phyloP scores from a whole-genome alignment of 2,797 vertebrate genomes.

The Betta splendens region DNA sequence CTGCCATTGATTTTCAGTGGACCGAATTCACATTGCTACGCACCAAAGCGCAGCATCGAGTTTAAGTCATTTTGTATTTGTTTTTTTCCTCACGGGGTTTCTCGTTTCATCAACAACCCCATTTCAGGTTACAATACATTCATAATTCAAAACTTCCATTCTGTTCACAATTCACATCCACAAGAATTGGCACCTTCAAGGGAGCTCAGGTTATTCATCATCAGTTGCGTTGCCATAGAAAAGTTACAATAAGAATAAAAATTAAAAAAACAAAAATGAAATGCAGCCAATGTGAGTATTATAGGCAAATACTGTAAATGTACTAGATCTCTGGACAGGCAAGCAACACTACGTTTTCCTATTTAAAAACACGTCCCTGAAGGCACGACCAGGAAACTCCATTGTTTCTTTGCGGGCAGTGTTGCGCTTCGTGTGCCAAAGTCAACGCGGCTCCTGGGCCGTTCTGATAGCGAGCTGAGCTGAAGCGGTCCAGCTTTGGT shows the following conservation, averaged over 20 bases:
- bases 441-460: conserved; percentile 73
- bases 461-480: conserved; percentile 41
- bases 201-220: conserved; percentile 38
- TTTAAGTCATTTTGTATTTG: too few species aligned
- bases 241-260: conserved; percentile 1
- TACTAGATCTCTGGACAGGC: conserved; percentile 63
- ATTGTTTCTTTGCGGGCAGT: conserved; percentile 73
- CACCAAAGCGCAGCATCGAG: neutral
- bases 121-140: conserved; percentile 75
- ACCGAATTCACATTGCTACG: neutral
- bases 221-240: conserved; percentile 46
- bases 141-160: conserved; percentile 67
- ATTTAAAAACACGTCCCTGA: conserved; percentile 69
- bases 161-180: conserved; percentile 65
- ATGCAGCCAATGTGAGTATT: conserved; percentile 43
- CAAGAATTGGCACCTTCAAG: conserved; percentile 67
- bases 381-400: conserved; percentile 77
- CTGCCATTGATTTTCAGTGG: neutral
- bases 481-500: conserved; percentile 72
- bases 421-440: conserved; percentile 76
- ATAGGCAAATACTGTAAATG: conserved; percentile 29
- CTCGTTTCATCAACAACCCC: conserved; percentile 64
- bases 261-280: conserved; percentile 9
- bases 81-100: conserved; percentile 12
- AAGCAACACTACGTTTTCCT: conserved; percentile 55